phyloP scores from a whole-genome alignment of 1,140 invertebrate species.

The Drosophila sp. region DNA sequence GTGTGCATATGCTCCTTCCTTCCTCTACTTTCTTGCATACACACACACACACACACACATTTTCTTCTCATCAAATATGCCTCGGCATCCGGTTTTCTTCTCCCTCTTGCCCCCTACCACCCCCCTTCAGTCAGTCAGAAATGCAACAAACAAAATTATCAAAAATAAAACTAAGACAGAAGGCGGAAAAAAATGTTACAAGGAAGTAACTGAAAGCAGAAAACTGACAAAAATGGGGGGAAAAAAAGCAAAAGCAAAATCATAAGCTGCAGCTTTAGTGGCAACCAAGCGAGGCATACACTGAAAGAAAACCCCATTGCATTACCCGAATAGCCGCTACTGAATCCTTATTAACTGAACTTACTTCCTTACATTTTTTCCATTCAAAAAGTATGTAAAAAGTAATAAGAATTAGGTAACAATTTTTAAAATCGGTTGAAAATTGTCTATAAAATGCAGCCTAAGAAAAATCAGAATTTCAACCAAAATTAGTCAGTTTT shows the following conservation, averaged over 20 bases:
- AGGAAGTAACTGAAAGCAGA: conserved; percentile 26
- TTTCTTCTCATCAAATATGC: conserved; percentile 67
- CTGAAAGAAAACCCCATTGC: background rate
- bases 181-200: conserved; percentile 23
- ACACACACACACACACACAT: conserved; percentile 39
- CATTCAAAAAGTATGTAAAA: no score
- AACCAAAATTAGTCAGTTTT: no score
- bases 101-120: background rate
- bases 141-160: conserved; percentile 71
- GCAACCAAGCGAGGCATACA: background rate
- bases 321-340: no score
- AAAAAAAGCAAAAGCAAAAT: conserved; percentile 15
- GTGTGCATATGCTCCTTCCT: background rate
- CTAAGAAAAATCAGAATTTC: no score
- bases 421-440: no score
- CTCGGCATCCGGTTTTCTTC: conserved; percentile 58
- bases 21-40: background rate
- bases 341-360: no score
- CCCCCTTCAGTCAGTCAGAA: conserved; percentile 32
- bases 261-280: conserved; percentile 7
- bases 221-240: conserved; percentile 18
- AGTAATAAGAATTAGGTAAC: no score
- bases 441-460: no score
- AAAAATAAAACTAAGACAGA: conserved; percentile 65
- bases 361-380: no score